Conservation (phyloP, 2,113 vertebrate genomes). For the Pipra filicauda region DNA sequence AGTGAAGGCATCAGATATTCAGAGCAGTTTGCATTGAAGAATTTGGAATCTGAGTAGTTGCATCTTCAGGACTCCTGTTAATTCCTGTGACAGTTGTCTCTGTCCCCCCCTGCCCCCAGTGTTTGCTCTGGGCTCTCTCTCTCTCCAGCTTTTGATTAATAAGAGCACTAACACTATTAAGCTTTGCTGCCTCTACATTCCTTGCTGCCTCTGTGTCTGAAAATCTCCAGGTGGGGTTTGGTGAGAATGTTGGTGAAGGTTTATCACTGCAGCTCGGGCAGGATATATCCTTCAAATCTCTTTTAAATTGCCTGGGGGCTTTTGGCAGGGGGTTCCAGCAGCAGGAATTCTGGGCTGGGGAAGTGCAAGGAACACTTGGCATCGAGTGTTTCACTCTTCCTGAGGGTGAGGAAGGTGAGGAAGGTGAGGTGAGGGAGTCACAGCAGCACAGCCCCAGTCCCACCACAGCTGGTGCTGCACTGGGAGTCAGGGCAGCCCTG, state of each 20-base stretch:
- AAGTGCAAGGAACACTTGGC: not conserved
- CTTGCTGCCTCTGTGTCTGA: not conserved
- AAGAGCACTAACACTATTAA: not conserved
- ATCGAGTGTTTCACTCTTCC: not conserved
- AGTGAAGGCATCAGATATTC: not conserved
- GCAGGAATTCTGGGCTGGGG: not conserved
- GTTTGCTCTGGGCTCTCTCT: not conserved
- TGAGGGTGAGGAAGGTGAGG: not conserved
- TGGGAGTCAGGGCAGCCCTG: not conserved
- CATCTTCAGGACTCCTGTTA: not conserved
- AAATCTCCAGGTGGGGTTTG: not conserved
- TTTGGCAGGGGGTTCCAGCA: not conserved
- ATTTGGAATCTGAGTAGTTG: conserved; percentile 23
- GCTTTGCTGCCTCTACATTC: not conserved
- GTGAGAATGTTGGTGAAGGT: not conserved
- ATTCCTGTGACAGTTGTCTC: not conserved
- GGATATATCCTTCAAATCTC: not conserved
- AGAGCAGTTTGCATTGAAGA: conserved; percentile 26
- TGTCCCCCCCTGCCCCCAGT: not conserved
- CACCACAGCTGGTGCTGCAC: not conserved
- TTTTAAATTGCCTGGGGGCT: not conserved
- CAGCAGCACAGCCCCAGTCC: not conserved
- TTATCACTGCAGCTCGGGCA: not conserved
- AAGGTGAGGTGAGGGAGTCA: not conserved
- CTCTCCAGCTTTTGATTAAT: not conserved